phyloP scores from a whole-genome alignment of 2,797 vertebrate species.

The Lepilemur septentrionalis region DNA sequence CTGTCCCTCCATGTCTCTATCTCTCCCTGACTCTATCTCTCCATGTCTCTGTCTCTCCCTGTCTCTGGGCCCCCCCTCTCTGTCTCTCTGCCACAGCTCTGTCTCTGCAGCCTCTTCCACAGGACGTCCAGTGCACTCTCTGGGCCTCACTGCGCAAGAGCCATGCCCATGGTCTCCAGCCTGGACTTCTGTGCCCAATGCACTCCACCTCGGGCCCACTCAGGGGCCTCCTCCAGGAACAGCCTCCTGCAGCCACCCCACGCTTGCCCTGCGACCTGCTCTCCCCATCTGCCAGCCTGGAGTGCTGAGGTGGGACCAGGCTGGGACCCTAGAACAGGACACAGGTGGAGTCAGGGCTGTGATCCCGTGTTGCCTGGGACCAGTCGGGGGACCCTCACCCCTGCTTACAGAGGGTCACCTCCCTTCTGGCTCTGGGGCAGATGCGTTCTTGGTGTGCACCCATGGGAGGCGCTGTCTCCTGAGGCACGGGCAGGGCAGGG shows the following conservation, averaged over 20 bases:
- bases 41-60: not conserved
- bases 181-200: not conserved
- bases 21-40: not conserved
- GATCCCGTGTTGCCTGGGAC: accelerated
- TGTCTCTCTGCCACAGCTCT: not conserved
- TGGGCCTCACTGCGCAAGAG: not conserved
- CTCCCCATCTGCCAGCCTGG: not conserved
- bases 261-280: accelerated
- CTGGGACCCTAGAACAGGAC: not conserved
- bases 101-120: not conserved
- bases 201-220: not conserved
- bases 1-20: not conserved
- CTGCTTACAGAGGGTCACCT: not conserved
- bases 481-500: no score
- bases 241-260: not conserved
- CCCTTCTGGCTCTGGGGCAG: not conserved
- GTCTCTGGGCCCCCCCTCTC: not conserved
- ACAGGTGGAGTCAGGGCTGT: accelerated
- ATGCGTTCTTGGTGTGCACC: not conserved
- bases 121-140: not conserved
- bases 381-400: no score
- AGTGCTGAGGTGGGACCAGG: not conserved
- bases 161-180: not conserved
- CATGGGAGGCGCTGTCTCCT: not conserved
- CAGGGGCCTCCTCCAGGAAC: not conserved